A percentile compares a stretch with the other conserved stretches of the same genome.
Evolutionary conservation across 1,140 invertebrate species (phyloP).

Genomic region (Drosophila gunungcola): DNA sequence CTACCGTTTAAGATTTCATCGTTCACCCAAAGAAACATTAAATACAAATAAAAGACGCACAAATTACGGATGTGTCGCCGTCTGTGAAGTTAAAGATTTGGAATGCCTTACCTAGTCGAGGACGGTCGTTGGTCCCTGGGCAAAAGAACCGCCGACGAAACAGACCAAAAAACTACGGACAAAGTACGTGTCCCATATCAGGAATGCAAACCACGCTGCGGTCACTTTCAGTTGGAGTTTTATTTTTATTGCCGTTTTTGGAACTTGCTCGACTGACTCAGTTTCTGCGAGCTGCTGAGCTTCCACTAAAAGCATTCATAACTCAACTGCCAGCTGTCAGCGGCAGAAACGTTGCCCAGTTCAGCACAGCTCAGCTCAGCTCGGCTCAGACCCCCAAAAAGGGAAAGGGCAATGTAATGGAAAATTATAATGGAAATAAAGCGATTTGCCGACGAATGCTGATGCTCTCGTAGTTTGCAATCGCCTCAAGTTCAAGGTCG

Average conservation of each 20-base stretch:
- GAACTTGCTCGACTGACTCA: slow-evolving; percentile 53
- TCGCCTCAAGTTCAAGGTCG: slow-evolving; percentile 69
- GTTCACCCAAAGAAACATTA: slow-evolving; percentile 22
- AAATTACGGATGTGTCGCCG: slow-evolving; percentile 55
- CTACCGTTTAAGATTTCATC: slow-evolving; percentile 55
- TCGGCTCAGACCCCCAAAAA: slow-evolving; percentile 24
- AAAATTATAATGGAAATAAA: slow-evolving; percentile 56
- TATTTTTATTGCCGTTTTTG: slow-evolving; percentile 16
- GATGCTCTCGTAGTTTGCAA: slow-evolving; percentile 43
- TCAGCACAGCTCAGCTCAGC: no score
- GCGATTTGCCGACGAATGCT: slow-evolving; percentile 28
- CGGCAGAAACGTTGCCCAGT: slow-evolving; percentile 7
- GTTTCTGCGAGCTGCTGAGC: slow-evolving; percentile 34
- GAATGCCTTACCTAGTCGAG: slow-evolving; percentile 57
- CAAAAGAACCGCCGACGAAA: slow-evolving; percentile 16
- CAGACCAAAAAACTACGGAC: slow-evolving; percentile 7
- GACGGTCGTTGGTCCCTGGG: slow-evolving; percentile 71
- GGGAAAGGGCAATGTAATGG: slow-evolving; percentile 62
- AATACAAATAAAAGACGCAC: slow-evolving; percentile 15
- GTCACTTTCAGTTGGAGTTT: slow-evolving; percentile 20
- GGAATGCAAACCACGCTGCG: slow-evolving; percentile 42
- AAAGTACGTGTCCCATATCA: slow-evolving; percentile 27
- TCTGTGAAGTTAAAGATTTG: slow-evolving; percentile 14
- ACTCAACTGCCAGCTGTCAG: slow-evolving; percentile 41
- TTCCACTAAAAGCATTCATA: slow-evolving; percentile 59